Evolutionary conservation across 2,888 invertebrate genomes (phyloP), one percentile per base, ranked within the genome.

Genomic region (Eustalomyia histrio): DNA sequence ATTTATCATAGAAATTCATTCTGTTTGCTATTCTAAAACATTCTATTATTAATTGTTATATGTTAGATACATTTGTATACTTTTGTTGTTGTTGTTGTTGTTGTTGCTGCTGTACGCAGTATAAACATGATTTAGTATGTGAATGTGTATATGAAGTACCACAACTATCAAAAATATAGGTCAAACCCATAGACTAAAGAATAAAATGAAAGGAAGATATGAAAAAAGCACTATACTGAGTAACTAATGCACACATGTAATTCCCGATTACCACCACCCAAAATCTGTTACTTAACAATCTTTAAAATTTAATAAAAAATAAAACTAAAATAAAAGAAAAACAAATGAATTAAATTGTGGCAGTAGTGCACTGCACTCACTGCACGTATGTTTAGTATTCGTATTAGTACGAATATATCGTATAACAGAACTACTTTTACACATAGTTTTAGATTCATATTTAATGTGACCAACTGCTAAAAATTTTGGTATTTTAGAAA

Each of bases 291-390:
- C 68, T 80, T 69, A 74, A 80, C 69, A 47, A n/a, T 24, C 53
- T 55, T 68, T 16, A 64, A 47, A 67, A 67, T 17, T 10, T 50
- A 21, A 57, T 35, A 33, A 52, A 17, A 4, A 21, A 21, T 3
- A 21, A 21, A 21, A 21, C 21, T 21, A 43, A 18, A 12, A 69
- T n/a, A 35, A 33, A 24, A 52, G 39, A 65, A 24, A 39, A 71
- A 29, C 65, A 57, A 72, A 72, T 72, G 67, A 76, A 76, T 80
- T 76, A 80, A 80, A 71, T 76, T 80, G 71, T 80, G 67, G 35
- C 60, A 68, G 63, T 76, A 52, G 67, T 58, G 60, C n/a, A n/a
- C n/a, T n/a, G n/a, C n/a, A n/a, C n/a, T n/a, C n/a, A n/a, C n/a
- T n/a, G n/a, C 65, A 72, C 47, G 65, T 58, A 71, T 63, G 14